phyloP scores from a whole-genome alignment of 2,888 invertebrate species.

The Matsumyia berberina region DNA sequence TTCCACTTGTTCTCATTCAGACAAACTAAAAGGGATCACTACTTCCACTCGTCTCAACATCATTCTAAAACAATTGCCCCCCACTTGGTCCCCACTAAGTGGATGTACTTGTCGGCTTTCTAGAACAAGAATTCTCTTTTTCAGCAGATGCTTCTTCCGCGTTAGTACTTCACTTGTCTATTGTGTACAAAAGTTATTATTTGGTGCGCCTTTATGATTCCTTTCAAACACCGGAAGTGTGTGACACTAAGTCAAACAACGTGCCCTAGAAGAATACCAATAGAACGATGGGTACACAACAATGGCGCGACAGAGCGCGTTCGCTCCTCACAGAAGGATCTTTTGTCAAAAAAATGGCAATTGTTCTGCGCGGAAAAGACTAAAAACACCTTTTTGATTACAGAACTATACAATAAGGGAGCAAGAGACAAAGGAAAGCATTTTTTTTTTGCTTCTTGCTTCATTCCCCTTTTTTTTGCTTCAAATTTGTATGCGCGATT shows the following conservation, averaged over 20 bases:
- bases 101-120: constrained; percentile 46
- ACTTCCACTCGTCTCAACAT: background rate
- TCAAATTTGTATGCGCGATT: constrained; percentile 42
- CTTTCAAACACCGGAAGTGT: constrained; percentile 59
- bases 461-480: constrained; percentile 12
- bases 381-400: constrained; percentile 44
- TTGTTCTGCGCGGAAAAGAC: constrained; percentile 41
- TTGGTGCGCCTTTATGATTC: constrained; percentile 32
- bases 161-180: constrained; percentile 30
- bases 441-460: background rate
- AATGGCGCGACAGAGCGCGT: constrained; percentile 1
- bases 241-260: constrained; percentile 68
- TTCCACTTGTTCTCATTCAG: background rate
- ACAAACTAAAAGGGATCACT: background rate
- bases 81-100: constrained; percentile 36
- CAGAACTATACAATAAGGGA: constrained; percentile 19
- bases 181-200: constrained; percentile 37
- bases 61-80: constrained; percentile 25
- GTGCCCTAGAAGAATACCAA: constrained; percentile 42
- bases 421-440: background rate
- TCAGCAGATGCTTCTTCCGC: constrained; percentile 53
- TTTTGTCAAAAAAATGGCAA: constrained; percentile 60
- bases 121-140: constrained; percentile 25
- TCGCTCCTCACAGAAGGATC: constrained; percentile 14
- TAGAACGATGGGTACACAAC: constrained; percentile 10